A percentile compares a stretch with the other conserved stretches of the same genome.
Conservation (phyloP, 2,113 vertebrate species). For the Neolamprologus tretocephalus region DNA sequence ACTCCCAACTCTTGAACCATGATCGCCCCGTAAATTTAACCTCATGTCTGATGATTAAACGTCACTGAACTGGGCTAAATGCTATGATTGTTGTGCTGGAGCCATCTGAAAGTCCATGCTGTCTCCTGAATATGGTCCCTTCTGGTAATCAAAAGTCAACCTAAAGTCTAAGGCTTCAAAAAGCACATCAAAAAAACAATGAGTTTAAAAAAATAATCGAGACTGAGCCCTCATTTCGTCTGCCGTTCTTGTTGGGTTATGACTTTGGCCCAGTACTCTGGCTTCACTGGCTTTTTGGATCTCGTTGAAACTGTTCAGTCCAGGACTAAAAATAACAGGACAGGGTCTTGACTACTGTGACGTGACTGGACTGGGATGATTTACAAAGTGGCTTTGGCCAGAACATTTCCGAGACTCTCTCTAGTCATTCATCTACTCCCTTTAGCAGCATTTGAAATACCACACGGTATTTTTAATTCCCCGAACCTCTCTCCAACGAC, state of each 20-base stretch:
- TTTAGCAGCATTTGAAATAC: rapidly evolving
- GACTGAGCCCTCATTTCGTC: not conserved
- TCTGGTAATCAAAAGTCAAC: not conserved
- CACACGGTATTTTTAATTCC: not conserved
- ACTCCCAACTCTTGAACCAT: not conserved
- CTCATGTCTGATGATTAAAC: not conserved
- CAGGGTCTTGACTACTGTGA: not conserved
- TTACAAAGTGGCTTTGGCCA: not conserved
- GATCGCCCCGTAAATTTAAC: rapidly evolving
- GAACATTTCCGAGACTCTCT: not conserved
- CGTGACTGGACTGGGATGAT: rapidly evolving
- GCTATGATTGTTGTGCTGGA: not conserved
- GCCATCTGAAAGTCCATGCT: not conserved
- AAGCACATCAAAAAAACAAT: rapidly evolving
- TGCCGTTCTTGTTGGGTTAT: not conserved
- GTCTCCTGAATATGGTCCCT: rapidly evolving
- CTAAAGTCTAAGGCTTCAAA: not conserved
- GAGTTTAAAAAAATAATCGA: rapidly evolving
- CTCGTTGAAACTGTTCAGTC: not conserved
- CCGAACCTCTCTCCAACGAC: not conserved
- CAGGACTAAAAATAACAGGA: not conserved
- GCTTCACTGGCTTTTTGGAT: not conserved
- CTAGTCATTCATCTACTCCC: not conserved
- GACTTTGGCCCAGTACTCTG: not conserved
- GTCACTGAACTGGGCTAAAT: not conserved